Evolutionary conservation across 2,113 vertebrate species (phyloP), one percentile per base, ranked within the genome.

Genomic region (Empidonax traillii): DNA sequence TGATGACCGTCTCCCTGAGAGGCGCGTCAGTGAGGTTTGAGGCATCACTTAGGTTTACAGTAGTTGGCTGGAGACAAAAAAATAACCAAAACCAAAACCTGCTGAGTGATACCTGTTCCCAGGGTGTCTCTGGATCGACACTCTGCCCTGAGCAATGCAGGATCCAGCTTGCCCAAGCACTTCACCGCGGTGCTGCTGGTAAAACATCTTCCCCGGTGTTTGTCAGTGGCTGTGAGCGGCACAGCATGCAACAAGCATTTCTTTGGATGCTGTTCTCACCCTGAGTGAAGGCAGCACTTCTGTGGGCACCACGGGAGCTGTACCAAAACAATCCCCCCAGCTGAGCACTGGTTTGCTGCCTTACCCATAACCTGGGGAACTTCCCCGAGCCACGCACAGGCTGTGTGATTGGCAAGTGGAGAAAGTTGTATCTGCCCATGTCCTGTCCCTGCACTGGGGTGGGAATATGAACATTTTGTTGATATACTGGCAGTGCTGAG

Each of bases 1-100:
- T 77, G 91, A 89, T 89, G 95, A 79, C 94, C n/a, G 0, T 92
- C 90, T 92, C 68, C 71, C 68, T n/a, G 18, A 65, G 90, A 96
- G 94, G 89, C 2, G 3, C 82, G 63, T 85, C 80, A 12, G 18
- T 25, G 35, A 59, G 55, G 66, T 90, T 63, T 59, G 65, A 90
- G 72, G 49, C 80, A 92, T 90, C 58, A 20, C 76, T 75, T 82
- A 55, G n/a, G 52, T 93, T 95, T 87, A 87, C 51, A 53, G 53
- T 46, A 59, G 58, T 85, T 87, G 85, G 77, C 77, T 88, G 51
- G 67, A 93, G 90, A 76, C 74, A 69, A 47, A 88, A 89, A 74
- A 62, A 62, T 21, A 77, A 49, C 46, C 27, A 18, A 47, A 69
- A 55, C 53, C 1, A 2, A 77, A 90, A 90, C 30, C 30, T 65